phyloP scores from a whole-genome alignment of 92 coral and sea anemone species.

The Virgularia gustaviana region DNA sequence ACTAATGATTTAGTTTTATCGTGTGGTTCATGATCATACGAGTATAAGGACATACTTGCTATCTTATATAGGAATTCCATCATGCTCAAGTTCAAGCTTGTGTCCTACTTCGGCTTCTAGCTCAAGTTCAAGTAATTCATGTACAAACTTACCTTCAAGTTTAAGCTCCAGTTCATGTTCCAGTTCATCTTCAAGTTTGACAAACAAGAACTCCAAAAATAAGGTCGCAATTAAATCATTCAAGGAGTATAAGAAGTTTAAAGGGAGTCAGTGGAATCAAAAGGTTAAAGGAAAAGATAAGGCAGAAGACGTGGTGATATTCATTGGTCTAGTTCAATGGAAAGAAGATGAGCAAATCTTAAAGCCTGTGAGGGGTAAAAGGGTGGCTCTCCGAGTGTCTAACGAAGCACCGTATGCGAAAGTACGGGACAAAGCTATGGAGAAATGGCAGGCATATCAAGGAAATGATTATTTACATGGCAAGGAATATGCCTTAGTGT shows the following conservation, averaged over 20 bases:
- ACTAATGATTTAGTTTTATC: too few relatives aligned
- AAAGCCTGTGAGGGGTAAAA: constrained; percentile 56
- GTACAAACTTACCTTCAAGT: too few relatives aligned
- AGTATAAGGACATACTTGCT: not conserved
- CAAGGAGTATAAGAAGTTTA: not conserved
- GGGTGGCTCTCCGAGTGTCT: constrained; percentile 47
- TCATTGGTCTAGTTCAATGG: constrained; percentile 56
- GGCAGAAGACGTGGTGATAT: constrained; percentile 50
- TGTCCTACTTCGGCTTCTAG: too few relatives aligned
- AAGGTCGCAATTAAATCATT: constrained; percentile 1
- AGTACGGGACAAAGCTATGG: not conserved
- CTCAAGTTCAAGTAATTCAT: too few relatives aligned
- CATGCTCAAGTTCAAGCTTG: not conserved
- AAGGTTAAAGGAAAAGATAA: constrained; percentile 38
- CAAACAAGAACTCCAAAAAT: too few relatives aligned
- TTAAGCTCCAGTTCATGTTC: too few relatives aligned
- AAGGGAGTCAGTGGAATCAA: constrained; percentile 17
- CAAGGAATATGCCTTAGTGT: constrained; percentile 43
- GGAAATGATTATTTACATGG: constrained; percentile 47
- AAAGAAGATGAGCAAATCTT: constrained; percentile 31
- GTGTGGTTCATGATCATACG: too few relatives aligned
- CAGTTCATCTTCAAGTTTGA: too few relatives aligned
- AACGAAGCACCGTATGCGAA: constrained; percentile 52
- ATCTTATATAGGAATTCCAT: not conserved
- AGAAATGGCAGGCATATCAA: constrained; percentile 55